Evolutionary conservation across 2,113 vertebrate species (phyloP).

Genomic region (Elachura formosa): DNA sequence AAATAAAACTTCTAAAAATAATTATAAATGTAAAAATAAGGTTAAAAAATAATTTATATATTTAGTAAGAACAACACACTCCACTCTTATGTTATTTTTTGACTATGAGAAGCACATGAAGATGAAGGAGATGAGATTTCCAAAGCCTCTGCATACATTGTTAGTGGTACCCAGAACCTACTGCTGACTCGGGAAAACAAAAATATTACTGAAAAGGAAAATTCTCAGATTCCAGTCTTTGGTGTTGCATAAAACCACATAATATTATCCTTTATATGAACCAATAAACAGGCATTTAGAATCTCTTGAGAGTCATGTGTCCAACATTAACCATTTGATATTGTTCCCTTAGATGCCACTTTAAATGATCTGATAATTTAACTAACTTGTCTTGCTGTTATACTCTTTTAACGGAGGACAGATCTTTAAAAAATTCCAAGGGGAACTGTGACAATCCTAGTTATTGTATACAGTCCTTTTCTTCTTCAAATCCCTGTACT

Average conservation of each 20-base stretch:
- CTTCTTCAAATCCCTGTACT: background rate
- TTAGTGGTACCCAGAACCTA: background rate
- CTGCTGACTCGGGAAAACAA: background rate
- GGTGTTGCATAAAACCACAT: background rate
- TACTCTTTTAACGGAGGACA: background rate
- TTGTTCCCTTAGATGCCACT: background rate
- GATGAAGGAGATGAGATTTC: background rate
- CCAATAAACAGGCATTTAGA: background rate
- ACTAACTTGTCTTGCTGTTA: background rate
- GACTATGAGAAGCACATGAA: background rate
- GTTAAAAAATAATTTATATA: too few relatives aligned
- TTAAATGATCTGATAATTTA: background rate
- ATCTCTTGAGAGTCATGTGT: background rate
- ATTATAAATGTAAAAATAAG: too few relatives aligned
- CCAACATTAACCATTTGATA: background rate
- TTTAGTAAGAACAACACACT: background rate
- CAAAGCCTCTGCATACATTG: background rate
- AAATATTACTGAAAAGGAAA: background rate
- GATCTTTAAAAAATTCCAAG: background rate
- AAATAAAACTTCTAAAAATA: too few relatives aligned
- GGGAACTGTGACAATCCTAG: background rate
- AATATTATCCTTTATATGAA: background rate
- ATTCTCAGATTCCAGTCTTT: background rate
- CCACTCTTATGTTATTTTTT: background rate
- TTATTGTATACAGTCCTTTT: background rate